Evolutionary conservation across 2,797 vertebrate species (phyloP), one percentile per base, ranked within the genome.

Genomic region (Poeciliopsis paucimaculata): DNA sequence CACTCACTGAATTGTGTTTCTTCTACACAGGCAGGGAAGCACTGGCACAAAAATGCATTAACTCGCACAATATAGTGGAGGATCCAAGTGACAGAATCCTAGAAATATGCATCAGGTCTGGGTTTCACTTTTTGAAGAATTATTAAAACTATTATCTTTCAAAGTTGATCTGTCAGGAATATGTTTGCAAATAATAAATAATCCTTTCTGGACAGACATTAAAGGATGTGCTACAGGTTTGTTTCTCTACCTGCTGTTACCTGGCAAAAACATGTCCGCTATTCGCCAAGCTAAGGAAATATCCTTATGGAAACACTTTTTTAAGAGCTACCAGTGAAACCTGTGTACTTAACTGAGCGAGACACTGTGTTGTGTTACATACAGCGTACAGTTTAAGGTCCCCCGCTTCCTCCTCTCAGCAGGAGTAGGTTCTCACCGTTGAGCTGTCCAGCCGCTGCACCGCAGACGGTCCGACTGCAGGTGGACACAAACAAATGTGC

Each of bases 391-490:
- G 95, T 96, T 94, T 95, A 90, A 91, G 88, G 91, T 89, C 76
- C 83, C 96, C 92, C 94, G 95, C 95, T 95, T 96, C 96, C 95
- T 95, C 95, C 95, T 95, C 96, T 99, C 98, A 99, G 97, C 98
- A 99, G 94, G 98, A 99, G 93, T 99, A 99, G 95, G 98, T 99
- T 93, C 98, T 98, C 96, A 99, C 97, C 96, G 98, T 98, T 95
- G 98, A 99, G 96, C 96, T 98, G 96, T 99, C 98, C 97, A 99
- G 95, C 93, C 98, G 97, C 96, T 99, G 98, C 95, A 99, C 95
- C 87, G 97, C 96, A 86, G 98, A 97, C 77, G 97, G 96, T 88
- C 97, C 96, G 90, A 97, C 98, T 98, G 95, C 77, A 95, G 95
- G 95, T 84, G 89, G 89, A 91, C 93, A 18, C 8, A 71, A 82